Percentiles rank a stretch among this genome's conserved stretches.
Evolutionary conservation across 2,797 vertebrate genomes (phyloP).

Genomic region (Botia almorhae): DNA sequence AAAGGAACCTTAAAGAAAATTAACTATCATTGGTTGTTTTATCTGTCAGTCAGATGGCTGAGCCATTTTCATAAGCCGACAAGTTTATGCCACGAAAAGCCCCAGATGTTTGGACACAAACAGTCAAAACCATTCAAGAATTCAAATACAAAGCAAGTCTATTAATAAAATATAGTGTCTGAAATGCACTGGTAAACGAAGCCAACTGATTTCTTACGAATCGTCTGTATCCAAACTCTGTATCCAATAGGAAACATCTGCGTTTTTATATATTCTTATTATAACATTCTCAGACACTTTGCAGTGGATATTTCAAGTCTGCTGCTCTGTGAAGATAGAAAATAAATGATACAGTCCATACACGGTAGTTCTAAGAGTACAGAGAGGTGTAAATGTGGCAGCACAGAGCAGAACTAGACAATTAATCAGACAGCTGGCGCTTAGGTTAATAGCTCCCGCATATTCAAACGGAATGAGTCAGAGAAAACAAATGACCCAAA

Average conservation of each 20-base stretch:
- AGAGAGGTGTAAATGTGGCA: conserved; percentile 37
- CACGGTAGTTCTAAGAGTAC: conserved; percentile 10
- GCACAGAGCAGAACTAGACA: conserved; percentile 27
- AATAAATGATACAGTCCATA: not conserved
- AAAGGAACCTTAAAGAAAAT: too few relatives aligned
- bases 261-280: too few relatives aligned
- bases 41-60: too few relatives aligned
- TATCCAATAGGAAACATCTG: too few relatives aligned
- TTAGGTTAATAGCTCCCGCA: conserved; percentile 49
- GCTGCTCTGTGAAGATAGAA: not conserved
- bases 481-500: conserved; percentile 70
- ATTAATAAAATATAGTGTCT: not conserved
- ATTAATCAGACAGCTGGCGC: conserved; percentile 59
- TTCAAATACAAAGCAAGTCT: not conserved
- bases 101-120: too few relatives aligned
- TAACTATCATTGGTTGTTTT: too few relatives aligned
- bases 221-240: too few relatives aligned
- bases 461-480: conserved; percentile 63
- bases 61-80: too few relatives aligned
- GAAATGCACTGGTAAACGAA: not conserved
- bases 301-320: not conserved
- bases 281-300: not conserved
- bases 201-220: too few relatives aligned
- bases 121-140: too few relatives aligned
- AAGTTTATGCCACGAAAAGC: too few relatives aligned